phyloP scores from a whole-genome alignment of 2,888 invertebrate species.

The Tanytarsus gracilentus region DNA sequence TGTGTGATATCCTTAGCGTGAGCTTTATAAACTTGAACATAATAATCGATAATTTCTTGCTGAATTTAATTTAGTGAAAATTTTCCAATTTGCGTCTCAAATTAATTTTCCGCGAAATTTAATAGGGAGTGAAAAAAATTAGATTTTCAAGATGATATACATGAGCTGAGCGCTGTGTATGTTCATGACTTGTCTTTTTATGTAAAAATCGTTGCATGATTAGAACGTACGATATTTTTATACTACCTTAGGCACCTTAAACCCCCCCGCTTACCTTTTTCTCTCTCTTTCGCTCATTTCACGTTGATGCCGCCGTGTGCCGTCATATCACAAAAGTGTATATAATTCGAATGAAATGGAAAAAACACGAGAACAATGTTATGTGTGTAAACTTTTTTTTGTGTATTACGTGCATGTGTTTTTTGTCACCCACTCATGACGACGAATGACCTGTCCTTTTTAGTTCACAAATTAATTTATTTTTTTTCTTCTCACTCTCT shows the following conservation, averaged over 20 bases:
- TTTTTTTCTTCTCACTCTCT: background rate
- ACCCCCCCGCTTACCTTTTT: background rate
- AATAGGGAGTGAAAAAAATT: too few relatives aligned
- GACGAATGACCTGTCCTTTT: slow-evolving; percentile 16
- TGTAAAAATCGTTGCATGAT: slow-evolving; percentile 16
- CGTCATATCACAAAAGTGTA: background rate
- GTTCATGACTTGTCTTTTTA: background rate
- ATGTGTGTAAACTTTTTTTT: slow-evolving; percentile 10
- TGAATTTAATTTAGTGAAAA: too few relatives aligned
- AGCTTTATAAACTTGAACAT: too few relatives aligned
- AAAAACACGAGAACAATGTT: slow-evolving; percentile 10
- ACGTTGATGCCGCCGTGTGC: background rate
- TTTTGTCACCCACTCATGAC: slow-evolving; percentile 21
- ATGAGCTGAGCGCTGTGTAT: too few relatives aligned
- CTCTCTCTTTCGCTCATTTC: background rate
- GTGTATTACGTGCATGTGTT: slow-evolving; percentile 2
- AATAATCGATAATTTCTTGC: too few relatives aligned
- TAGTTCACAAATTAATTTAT: slow-evolving; percentile 16
- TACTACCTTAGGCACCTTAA: background rate
- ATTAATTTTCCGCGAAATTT: too few relatives aligned
- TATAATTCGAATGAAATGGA: background rate
- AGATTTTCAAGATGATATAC: too few relatives aligned
- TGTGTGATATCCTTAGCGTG: too few relatives aligned
- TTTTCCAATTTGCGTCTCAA: too few relatives aligned
- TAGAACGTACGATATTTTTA: slow-evolving; percentile 8